Conservation (phyloP, 2,113 vertebrate species). For the Phoxinus phoxinus region DNA sequence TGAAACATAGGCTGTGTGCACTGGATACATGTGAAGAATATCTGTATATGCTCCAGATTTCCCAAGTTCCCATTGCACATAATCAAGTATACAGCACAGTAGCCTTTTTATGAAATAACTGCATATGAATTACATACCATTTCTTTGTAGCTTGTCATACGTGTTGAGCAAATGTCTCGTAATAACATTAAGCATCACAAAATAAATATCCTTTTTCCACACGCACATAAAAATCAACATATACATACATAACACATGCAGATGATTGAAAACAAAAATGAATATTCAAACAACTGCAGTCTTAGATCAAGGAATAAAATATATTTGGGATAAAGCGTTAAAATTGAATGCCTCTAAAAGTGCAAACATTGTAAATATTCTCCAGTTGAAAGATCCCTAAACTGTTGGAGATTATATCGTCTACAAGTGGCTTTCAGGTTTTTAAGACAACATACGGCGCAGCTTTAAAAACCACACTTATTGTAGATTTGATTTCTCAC, state of each 20-base stretch:
- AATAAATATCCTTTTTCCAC: neutral
- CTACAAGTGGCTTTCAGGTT: neutral
- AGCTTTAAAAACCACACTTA: neutral
- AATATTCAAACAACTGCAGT: neutral
- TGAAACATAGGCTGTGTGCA: neutral
- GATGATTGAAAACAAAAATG: neutral
- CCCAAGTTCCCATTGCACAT: neutral
- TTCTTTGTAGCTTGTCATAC: neutral
- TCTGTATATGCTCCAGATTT: neutral
- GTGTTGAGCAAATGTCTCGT: neutral
- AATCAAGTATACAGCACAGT: no score
- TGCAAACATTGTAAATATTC: neutral
- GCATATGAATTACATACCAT: neutral
- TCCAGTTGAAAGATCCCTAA: neutral
- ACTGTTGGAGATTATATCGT: neutral
- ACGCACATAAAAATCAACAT: neutral
- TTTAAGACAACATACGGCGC: neutral
- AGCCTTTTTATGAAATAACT: neutral
- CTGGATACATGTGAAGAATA: neutral
- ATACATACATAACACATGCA: slow-evolving; percentile 6
- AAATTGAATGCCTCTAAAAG: neutral
- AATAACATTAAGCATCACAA: neutral
- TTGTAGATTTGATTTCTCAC: neutral
- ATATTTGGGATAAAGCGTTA: slow-evolving; percentile 10
- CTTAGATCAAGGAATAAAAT: neutral